Evolutionary conservation across 2,797 vertebrate species (phyloP), one percentile per base, ranked within the genome.

Genomic region (Helostoma temminkii): DNA sequence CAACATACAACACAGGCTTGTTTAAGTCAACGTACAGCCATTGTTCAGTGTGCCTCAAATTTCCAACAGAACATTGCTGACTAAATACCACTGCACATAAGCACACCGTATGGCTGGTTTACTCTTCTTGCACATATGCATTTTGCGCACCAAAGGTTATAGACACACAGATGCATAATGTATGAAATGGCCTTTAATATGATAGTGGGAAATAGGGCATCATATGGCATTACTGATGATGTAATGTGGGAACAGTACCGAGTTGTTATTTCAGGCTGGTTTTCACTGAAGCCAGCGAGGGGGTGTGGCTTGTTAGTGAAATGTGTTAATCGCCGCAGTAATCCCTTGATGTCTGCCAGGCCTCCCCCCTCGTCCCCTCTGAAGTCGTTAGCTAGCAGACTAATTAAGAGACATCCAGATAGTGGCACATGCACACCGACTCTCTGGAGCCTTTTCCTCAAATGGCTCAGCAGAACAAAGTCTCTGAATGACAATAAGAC

Each of bases 351-450:
- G 71, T 73, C 71, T 80, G 66, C 79, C 59, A 62, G 53, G 48
- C 55, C 76, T 30, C 45, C 73, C 83, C 80, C 76, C 76, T 76
- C 9, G 32, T 42, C n/a, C 69, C 68, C 74, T 69, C 82, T 62
- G 45, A 79, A 84, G 82, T 90, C 73, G 41, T 90, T 92, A 90
- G 73, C 71, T 46, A 57, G 69, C 79, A 89, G 83, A 86, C 86
- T 91, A 92, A 92, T 93, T 91, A 93, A 91, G 81, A 83, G 67
- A 50, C 71, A 76, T 65, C 24, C 80, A 85, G 78, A 82, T 74
- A 43, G 71, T 22, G 41, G 72, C 78, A 75, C 48, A 50, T 75
- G 78, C 66, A 47, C 32, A 0, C 70, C 2, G 34, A 32, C 63
- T 84, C 87, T 86, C 80, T 25, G 47, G 86, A 86, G 84, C 39